Evolutionary conservation across 2,888 invertebrate species (phyloP).

Genomic region (Poecilus cupreus): DNA sequence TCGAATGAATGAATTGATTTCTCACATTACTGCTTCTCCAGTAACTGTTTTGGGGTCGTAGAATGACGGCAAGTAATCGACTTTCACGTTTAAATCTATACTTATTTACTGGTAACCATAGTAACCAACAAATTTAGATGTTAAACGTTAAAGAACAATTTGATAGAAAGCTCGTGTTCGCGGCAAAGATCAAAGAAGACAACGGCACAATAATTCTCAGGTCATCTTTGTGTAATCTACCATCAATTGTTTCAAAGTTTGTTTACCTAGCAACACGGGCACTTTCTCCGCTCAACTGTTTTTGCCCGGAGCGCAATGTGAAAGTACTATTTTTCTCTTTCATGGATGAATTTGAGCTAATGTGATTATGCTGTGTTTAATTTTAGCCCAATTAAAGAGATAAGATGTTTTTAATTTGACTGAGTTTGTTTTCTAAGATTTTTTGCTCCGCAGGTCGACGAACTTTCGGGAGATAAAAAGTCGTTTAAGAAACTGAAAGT

Average conservation of each 20-base stretch:
- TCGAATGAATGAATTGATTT: no score
- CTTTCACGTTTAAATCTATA: no score
- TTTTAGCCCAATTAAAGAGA: constrained; percentile 27
- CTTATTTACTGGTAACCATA: no score
- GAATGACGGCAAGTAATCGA: no score
- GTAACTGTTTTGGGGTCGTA: no score
- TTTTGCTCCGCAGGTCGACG: constrained; percentile 12
- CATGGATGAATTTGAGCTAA: constrained; percentile 19
- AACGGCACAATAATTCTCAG: not conserved
- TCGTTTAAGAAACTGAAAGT: constrained; percentile 30
- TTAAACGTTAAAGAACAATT: not conserved
- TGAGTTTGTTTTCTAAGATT: constrained; percentile 23
- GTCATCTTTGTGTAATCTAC: not conserved
- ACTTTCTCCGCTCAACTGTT: constrained; percentile 8
- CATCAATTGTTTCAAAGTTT: constrained; percentile 11
- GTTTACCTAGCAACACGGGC: not conserved
- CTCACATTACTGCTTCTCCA: no score
- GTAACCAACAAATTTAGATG: no score
- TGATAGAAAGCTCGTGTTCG: not conserved
- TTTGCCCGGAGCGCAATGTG: not conserved
- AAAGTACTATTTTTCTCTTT: constrained; percentile 25
- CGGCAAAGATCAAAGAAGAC: not conserved
- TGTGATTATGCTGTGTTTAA: constrained; percentile 32
- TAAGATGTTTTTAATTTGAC: constrained; percentile 25
- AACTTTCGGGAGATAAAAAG: constrained; percentile 31